Base-by-base conservation (phyloP, 2,113 vertebrate species). In the Odocoileus virginianus region DNA sequence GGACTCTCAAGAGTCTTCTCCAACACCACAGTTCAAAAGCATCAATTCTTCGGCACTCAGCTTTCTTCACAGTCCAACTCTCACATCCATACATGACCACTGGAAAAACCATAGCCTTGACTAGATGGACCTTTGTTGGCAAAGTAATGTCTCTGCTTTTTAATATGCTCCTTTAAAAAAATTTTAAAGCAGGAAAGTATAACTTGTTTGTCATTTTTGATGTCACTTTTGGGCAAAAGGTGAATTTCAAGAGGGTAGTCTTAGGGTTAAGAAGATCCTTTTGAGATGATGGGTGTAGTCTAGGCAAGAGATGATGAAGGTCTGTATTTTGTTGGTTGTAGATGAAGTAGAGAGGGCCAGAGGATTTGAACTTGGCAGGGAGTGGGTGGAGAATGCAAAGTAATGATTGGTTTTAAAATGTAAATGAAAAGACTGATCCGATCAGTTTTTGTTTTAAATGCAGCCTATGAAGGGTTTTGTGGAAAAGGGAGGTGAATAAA, bases 351-450 rank as follows among this genome's bases (percentile, higher is more conserved):
- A 89, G 78, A 92, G 33, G 30, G 55, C n/a, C 43, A 95, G 89
- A 97, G 28, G 25, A 81, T 95, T 94, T 96, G 54, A 90, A 25
- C 64, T 43, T 81, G 52, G 33, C 81, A 83, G 81, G 81, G 19
- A 47, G 57, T 61, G 45, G 60, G 50, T 25, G 50, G 2, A 83
- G 91, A 21, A 74, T 94, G 17, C 45, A 67, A 94, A 81, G 40
- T 86, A 89, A 81, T 61, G 74, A 92, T 82, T 87, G 16, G 8
- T n/a, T 89, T 96, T 89, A 57, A 95, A 91, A 86, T 45, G 83
- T 7, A 86, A 85, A 85, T 89, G 85, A 81, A 95, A 88, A 96
- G 13, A 89, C 40, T 94, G 52, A 95, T 17, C 40, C 47, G 11
- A 91, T 86, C 15, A 43, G n/a, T 61, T 45, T 55, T 88, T 84